These are phyloP conservation scores for Lobophora halterata DNA, from an alignment of 2,888 invertebrate species.

Conservation along the genomic window DNA sequence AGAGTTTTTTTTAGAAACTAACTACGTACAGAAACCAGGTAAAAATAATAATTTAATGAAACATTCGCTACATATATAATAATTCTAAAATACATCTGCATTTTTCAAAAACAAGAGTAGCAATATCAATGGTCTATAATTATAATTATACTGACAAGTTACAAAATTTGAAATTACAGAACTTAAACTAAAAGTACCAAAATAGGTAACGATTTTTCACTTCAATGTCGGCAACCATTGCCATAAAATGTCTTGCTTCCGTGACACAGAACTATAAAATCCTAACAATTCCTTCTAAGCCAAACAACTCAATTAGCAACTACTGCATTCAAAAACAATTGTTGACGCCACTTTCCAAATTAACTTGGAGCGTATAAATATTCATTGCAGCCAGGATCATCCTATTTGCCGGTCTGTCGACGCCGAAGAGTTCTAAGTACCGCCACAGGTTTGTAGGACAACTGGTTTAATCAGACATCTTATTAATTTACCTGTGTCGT, in stretches of 20 bases:
- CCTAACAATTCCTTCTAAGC: slow-evolving; percentile 14
- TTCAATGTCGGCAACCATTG: slow-evolving; percentile 4
- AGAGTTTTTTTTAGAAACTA: neutral
- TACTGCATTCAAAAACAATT: slow-evolving; percentile 32
- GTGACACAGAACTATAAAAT: slow-evolving; percentile 19
- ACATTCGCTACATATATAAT: no score
- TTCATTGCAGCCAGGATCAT: slow-evolving; percentile 60
- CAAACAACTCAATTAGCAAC: slow-evolving; percentile 29
- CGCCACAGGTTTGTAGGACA: slow-evolving; percentile 3
- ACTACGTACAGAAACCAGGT: no score
- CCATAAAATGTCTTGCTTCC: slow-evolving; percentile 15
- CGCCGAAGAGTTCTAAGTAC: slow-evolving; percentile 49
- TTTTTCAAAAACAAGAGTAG: no score
- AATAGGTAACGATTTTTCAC: neutral
- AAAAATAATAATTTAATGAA: no score
- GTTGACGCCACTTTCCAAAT: slow-evolving; percentile 50
- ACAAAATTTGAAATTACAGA: no score
- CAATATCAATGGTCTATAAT: no score
- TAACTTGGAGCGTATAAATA: slow-evolving; percentile 59
- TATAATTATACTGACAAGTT: no score
- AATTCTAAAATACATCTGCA: no score
- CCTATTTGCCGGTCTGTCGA: slow-evolving; percentile 71
- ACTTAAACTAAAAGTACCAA: neutral
- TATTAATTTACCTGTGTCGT: no score
- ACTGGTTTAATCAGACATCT: slow-evolving; percentile 56